Conservation (phyloP, 2,888 invertebrate species). For the Acanthosepion pharaonis region DNA sequence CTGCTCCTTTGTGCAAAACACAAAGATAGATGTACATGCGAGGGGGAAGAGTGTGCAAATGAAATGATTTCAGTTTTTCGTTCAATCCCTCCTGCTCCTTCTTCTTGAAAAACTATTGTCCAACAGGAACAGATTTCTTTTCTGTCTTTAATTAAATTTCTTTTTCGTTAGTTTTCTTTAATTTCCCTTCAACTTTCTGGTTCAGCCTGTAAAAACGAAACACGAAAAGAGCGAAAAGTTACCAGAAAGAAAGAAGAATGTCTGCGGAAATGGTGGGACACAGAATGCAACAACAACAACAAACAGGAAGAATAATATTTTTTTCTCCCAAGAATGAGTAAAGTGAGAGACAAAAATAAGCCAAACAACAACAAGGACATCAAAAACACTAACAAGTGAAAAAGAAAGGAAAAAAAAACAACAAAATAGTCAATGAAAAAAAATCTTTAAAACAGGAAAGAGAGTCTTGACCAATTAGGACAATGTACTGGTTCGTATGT, state of each 20-base stretch:
- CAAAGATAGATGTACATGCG: background rate
- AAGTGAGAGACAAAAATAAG: background rate
- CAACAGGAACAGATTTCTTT: background rate
- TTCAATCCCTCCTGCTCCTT: background rate
- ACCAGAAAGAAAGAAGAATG: background rate
- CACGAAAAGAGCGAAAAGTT: background rate
- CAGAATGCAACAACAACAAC: background rate
- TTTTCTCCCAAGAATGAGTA: too few relatives aligned
- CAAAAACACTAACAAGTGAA: background rate
- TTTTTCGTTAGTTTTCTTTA: background rate
- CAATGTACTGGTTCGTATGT: background rate
- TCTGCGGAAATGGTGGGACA: background rate
- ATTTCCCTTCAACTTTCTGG: background rate
- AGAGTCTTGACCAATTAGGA: background rate
- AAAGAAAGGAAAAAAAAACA: background rate
- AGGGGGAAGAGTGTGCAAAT: background rate
- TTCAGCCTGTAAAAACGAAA: background rate
- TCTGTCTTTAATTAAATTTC: background rate
- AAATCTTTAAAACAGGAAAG: background rate
- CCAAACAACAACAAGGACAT: background rate
- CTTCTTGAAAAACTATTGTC: background rate
- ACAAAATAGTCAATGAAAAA: background rate
- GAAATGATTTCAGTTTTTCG: background rate
- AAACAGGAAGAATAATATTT: background rate
- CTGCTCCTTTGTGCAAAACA: background rate